phyloP scores from a whole-genome alignment of 2,113 vertebrate species.

The Oreocharis arfaki region DNA sequence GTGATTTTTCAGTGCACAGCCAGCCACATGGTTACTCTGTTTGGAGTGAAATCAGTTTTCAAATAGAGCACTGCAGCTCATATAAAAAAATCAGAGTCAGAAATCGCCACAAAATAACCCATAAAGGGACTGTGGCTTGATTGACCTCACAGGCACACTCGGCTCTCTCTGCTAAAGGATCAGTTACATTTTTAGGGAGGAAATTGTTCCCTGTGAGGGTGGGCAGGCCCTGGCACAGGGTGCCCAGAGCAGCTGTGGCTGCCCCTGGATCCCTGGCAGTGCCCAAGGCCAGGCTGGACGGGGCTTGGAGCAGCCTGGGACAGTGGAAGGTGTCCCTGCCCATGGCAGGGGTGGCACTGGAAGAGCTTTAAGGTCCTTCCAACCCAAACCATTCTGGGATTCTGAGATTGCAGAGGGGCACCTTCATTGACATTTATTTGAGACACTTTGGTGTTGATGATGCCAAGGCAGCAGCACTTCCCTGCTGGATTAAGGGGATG shows the following conservation, averaged over 20 bases:
- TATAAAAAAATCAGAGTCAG: not conserved
- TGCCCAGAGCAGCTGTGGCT: not conserved
- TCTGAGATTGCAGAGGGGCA: not conserved
- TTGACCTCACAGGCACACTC: not conserved
- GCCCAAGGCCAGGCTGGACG: not conserved
- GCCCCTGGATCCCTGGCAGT: not conserved
- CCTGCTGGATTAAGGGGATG: not conserved
- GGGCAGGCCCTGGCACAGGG: not conserved
- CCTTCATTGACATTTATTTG: not conserved
- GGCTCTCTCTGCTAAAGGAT: not conserved
- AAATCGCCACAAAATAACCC: not conserved
- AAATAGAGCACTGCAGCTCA: not conserved
- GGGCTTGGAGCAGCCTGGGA: not conserved
- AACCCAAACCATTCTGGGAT: not conserved
- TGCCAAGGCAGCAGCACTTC: not conserved
- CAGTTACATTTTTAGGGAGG: not conserved
- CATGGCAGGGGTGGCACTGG: not conserved
- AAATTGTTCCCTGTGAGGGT: rapidly evolving
- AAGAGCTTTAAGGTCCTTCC: rapidly evolving
- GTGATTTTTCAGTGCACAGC: not conserved
- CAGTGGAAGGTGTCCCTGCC: not conserved
- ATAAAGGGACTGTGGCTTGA: not conserved
- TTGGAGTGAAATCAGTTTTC: not conserved
- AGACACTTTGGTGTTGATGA: not conserved
- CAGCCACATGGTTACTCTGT: not conserved